Evolutionary conservation across 2,797 vertebrate species (phyloP).

Genomic region (Orestias chungarensis): DNA sequence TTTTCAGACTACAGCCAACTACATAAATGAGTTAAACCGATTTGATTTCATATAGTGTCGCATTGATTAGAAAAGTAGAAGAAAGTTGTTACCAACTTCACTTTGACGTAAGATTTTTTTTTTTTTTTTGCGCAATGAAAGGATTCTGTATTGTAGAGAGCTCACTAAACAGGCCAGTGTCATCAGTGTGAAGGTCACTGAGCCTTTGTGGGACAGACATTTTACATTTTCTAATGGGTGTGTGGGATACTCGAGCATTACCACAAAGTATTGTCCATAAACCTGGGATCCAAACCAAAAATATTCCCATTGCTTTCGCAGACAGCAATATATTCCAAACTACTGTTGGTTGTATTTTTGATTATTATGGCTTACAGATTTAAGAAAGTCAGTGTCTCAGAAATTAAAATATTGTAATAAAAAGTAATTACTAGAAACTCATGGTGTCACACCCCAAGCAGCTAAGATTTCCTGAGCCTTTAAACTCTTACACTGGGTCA

Average conservation of each 20-base stretch:
- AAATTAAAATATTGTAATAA: too few relatives aligned
- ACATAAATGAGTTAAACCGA: not conserved
- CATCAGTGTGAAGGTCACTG: slow-evolving; percentile 34
- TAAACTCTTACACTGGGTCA: too few relatives aligned
- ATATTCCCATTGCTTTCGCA: not conserved
- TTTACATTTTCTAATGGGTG: slow-evolving; percentile 24
- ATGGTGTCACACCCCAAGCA: too few relatives aligned
- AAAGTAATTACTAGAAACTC: too few relatives aligned
- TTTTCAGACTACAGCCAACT: not conserved
- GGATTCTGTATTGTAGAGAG: not conserved
- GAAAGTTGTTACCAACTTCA: not conserved
- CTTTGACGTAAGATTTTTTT: not conserved
- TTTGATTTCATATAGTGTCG: not conserved
- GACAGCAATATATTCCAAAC: too few relatives aligned
- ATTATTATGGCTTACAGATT: too few relatives aligned
- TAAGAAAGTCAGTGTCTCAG: too few relatives aligned
- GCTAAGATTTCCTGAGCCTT: too few relatives aligned
- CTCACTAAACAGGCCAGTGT: slow-evolving; percentile 12
- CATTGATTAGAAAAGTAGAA: not conserved
- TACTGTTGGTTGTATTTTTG: too few relatives aligned
- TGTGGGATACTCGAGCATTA: not conserved
- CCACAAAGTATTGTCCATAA: not conserved
- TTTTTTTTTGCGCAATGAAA: slow-evolving; percentile 3
- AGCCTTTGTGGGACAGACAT: not conserved
- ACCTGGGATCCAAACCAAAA: not conserved